Base-by-base conservation (phyloP, 2,797 vertebrate species). In the Antennarius maculatus region DNA sequence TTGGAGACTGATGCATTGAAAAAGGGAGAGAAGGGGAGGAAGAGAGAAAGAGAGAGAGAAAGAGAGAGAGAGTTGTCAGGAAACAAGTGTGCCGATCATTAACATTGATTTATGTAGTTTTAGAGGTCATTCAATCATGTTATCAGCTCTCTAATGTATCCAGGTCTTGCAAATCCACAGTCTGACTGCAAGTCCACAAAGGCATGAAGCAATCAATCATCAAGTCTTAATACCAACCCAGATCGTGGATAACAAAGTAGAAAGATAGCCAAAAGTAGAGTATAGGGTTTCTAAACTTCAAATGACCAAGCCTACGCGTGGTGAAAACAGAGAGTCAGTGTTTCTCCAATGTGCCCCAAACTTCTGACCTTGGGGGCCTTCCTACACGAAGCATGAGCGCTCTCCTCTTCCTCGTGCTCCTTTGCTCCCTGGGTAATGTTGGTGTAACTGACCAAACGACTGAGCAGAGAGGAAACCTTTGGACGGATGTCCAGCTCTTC, bases 401-500 rank as follows among this genome's bases (percentile, higher is more conserved):
- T 97, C 90, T 99, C 98, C 6, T 95, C 96, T 69, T 99, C 98
- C 84, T 99, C 97, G 13, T 99, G 97, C 62, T 99, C 98, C 85
- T 97, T 98, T 79, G 96, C 96, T 3, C 98, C 98, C 85, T 99
- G 98, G 14, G 95, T 97, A 73, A 99, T 95, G 81, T 94, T 99
- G 66, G 97, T 99, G 87, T 99, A 99, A 92, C 92, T 99, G 92
- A 98, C 98, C 90, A 99, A 89, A 59, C 98, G 97, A 85, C 95
- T 97, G 85, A 99, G 96, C 66, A 99, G 91, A 66, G 97, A 97
- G 0, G 98, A 99, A n/a, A 99, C 98, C 79, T 99, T 99, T 0
- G 98, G 98, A 49, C 97, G 95, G 76, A 97, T 98, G 89, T 99
- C 98, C 91, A 99, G 91, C 63, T 99, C 97, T 78, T 99, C 97